Evolutionary conservation across 2,888 invertebrate species (phyloP).

Genomic region (Chirona hameri): DNA sequence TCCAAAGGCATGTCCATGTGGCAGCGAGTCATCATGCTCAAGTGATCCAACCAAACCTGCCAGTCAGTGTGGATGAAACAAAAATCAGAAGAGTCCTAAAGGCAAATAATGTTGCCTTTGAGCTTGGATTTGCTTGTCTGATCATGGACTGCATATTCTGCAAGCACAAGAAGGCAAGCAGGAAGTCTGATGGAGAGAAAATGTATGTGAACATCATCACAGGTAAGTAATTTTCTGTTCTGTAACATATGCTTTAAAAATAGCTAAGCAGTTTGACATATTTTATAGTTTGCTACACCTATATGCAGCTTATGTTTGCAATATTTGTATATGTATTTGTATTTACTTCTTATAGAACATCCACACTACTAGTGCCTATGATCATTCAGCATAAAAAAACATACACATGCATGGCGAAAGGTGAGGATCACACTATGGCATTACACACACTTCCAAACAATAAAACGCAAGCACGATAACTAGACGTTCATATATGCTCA

Average conservation of each 20-base stretch:
- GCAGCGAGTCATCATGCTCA: not conserved
- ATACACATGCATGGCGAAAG: too few relatives aligned
- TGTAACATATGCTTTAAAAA: not conserved
- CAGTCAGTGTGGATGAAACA: not conserved
- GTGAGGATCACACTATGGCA: too few relatives aligned
- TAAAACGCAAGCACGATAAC: too few relatives aligned
- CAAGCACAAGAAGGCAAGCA: not conserved
- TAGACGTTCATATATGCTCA: too few relatives aligned
- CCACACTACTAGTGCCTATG: too few relatives aligned
- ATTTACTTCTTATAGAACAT: too few relatives aligned
- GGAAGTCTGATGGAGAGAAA: not conserved
- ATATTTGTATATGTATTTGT: too few relatives aligned
- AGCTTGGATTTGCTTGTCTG: not conserved
- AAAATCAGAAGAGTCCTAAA: not conserved
- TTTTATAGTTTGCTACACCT: too few relatives aligned
- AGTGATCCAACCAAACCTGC: not conserved
- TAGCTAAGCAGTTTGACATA: too few relatives aligned
- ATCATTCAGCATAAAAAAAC: too few relatives aligned
- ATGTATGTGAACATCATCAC: slow-evolving; percentile 3
- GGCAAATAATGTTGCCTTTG: not conserved
- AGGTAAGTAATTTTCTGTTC: not conserved
- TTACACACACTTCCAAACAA: too few relatives aligned
- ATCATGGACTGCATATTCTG: slow-evolving; percentile 26
- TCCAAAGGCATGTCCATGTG: not conserved
- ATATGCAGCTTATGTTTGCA: too few relatives aligned